A percentile compares a stretch with the other conserved stretches of the same genome.
These are phyloP conservation scores for Propsilocerus akamusi DNA, from an alignment of 1,140 invertebrate species.

Conservation along the genomic window DNA sequence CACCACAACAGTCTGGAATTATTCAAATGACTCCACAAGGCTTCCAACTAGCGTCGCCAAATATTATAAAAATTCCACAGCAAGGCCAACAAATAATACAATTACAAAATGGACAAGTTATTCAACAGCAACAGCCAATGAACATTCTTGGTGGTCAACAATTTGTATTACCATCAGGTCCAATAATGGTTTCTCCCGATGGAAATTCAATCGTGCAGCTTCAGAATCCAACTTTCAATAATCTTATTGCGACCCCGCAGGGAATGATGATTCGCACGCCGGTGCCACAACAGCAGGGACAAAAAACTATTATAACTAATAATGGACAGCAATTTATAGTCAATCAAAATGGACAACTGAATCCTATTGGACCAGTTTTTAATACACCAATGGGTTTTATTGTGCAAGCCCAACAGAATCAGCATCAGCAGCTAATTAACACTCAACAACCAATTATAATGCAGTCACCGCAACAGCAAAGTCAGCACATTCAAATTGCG, in stretches of 20 bases:
- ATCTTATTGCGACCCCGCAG: constrained; percentile 17
- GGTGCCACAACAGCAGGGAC: constrained; percentile 32
- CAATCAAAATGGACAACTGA: constrained; percentile 49
- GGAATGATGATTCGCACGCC: constrained; percentile 63
- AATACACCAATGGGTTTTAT: constrained; percentile 60
- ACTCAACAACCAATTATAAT: neutral
- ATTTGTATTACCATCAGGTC: constrained; percentile 60
- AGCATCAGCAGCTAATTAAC: constrained; percentile 36
- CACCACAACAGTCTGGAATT: constrained; percentile 16
- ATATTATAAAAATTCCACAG: constrained; percentile 39
- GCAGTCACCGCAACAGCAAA: neutral
- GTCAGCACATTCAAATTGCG: neutral
- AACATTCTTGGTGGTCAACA: constrained; percentile 64
- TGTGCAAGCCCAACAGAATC: constrained; percentile 27
- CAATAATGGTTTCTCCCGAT: constrained; percentile 56
- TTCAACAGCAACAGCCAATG: constrained; percentile 45
- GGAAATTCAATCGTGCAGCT: constrained; percentile 51
- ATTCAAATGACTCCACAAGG: constrained; percentile 28
- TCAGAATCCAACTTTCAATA: constrained; percentile 32
- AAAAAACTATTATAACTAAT: constrained; percentile 57
- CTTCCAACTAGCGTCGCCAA: constrained; percentile 44
- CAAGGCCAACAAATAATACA: constrained; percentile 45
- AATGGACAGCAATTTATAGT: constrained; percentile 46
- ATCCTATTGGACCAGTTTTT: constrained; percentile 47
- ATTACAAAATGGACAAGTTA: constrained; percentile 30